Conservation (phyloP, 2,888 invertebrate species). For the Girardia tigrina region DNA sequence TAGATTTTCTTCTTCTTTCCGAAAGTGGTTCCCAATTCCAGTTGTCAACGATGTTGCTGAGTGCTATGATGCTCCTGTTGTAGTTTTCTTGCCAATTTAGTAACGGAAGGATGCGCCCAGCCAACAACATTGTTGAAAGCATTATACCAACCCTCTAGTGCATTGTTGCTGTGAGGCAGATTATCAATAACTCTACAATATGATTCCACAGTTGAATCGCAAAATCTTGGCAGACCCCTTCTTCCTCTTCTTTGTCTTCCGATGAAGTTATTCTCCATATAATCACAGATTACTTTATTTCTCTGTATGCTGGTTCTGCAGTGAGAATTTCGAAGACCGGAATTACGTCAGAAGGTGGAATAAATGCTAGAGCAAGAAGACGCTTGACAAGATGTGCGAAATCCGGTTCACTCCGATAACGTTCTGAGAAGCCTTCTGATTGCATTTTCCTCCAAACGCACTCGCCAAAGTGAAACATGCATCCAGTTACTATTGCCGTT, state of each 20-base stretch:
- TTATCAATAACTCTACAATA: not conserved
- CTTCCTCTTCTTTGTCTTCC: not conserved
- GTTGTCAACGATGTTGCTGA: not conserved
- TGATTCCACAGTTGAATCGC: not conserved
- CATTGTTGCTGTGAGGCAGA: not conserved
- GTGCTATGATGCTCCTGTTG: not conserved
- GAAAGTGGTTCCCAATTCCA: not conserved
- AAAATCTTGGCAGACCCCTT: not conserved
- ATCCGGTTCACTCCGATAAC: not conserved
- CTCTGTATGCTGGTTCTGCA: not conserved
- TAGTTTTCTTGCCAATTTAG: not conserved
- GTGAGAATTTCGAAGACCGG: not conserved
- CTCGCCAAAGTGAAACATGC: not conserved
- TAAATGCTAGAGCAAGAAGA: conserved; percentile 23
- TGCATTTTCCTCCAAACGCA: not conserved
- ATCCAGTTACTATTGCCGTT: not conserved
- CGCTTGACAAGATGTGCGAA: conserved; percentile 40
- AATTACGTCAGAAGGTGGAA: not conserved
- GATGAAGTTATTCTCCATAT: not conserved
- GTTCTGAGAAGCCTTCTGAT: not conserved
- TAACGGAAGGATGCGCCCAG: not conserved
- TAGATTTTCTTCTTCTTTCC: not conserved
- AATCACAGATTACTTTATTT: not conserved
- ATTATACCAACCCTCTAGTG: not conserved
- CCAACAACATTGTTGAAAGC: too few species aligned